Evolutionary conservation across 2,797 vertebrate genomes (phyloP).

Genomic region (Mus spretus): DNA sequence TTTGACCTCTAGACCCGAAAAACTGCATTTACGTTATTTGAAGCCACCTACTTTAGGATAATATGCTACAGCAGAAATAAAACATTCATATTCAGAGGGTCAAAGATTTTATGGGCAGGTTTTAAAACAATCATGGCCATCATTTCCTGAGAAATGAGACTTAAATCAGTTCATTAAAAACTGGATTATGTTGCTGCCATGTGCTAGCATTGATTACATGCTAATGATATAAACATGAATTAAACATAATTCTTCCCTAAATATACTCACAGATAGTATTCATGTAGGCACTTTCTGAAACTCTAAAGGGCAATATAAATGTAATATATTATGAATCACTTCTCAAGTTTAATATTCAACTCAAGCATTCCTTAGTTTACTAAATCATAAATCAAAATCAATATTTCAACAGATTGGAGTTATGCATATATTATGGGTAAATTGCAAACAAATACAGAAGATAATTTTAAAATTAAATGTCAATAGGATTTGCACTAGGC

Average conservation of each 20-base stretch:
- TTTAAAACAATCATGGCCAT: conserved; percentile 56
- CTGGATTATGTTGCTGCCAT: conserved; percentile 42
- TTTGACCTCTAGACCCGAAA: not conserved
- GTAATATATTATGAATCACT: conserved; percentile 75
- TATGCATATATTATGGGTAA: conserved; percentile 71
- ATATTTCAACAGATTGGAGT: conserved; percentile 76
- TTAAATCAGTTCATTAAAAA: conserved; percentile 67
- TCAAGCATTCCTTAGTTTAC: conserved; percentile 71
- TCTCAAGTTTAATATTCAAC: conserved; percentile 71
- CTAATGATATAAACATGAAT: conserved; percentile 72
- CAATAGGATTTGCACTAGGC: conserved; percentile 64
- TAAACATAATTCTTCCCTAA: conserved; percentile 62
- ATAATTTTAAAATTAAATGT: conserved; percentile 76
- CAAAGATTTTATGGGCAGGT: not conserved
- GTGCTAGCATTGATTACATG: conserved; percentile 46
- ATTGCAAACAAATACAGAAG: conserved; percentile 73
- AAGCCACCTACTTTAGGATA: not conserved
- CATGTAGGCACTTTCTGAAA: conserved; percentile 45
- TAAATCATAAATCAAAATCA: conserved; percentile 76
- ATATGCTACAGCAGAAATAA: not conserved
- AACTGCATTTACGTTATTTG: not conserved
- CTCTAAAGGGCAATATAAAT: conserved; percentile 77
- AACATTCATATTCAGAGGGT: not conserved
- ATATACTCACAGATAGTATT: conserved; percentile 62
- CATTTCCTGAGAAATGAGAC: conserved; percentile 49